Evolutionary conservation across 2,113 vertebrate genomes (phyloP).

Genomic region (Pelmatolapia mariae): DNA sequence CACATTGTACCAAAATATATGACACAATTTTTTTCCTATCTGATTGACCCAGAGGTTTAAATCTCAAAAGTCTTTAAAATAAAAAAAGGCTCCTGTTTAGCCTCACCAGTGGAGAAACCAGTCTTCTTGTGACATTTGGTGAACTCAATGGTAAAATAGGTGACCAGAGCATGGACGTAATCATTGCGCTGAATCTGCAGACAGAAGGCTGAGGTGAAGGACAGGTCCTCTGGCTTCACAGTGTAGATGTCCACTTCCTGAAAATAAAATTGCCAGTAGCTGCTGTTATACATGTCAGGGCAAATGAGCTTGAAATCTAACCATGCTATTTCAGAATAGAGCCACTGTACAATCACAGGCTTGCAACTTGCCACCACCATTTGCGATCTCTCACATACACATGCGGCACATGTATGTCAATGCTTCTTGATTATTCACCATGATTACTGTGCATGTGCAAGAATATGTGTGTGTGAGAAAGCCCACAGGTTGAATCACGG

Average conservation of each 20-base stretch:
- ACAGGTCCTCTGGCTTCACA: slow-evolving; percentile 89
- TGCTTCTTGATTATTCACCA: slow-evolving; percentile 14
- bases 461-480: slow-evolving; percentile 20
- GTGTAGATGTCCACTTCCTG: slow-evolving; percentile 98
- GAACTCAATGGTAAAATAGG: slow-evolving; percentile 98
- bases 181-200: slow-evolving; percentile 96
- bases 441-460: background rate
- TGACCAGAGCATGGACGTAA: slow-evolving; percentile 92
- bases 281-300: background rate
- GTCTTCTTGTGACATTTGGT: slow-evolving; percentile 99
- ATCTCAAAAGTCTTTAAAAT: background rate
- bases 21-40: background rate
- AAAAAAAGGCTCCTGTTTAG: background rate
- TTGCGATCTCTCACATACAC: background rate
- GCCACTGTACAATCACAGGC: background rate
- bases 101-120: slow-evolving; percentile 93
- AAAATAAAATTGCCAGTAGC: background rate
- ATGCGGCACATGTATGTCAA: background rate
- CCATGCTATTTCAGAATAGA: background rate
- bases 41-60: background rate
- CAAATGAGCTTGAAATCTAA: background rate
- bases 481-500: slow-evolving; percentile 60
- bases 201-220: slow-evolving; percentile 93
- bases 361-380: background rate
- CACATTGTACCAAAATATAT: background rate